Evolutionary conservation across 2,888 invertebrate genomes (phyloP).

Genomic region (Ametastegia equiseti): DNA sequence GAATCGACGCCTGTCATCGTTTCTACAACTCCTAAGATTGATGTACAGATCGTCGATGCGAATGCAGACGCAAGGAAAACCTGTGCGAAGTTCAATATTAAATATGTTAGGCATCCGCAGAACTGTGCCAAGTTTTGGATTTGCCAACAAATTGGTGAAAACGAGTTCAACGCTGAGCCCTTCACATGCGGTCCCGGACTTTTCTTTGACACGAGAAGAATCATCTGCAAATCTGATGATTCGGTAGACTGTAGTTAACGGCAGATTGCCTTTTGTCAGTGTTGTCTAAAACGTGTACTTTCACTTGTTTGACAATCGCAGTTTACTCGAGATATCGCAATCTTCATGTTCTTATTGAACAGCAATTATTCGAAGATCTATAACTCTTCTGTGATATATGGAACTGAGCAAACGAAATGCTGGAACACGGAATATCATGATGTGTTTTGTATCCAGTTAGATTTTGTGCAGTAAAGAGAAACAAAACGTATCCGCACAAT

Average conservation of each 20-base stretch:
- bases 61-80: neutral
- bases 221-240: conserved; percentile 74
- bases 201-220: conserved; percentile 71
- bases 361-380: too few relatives aligned
- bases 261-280: too few relatives aligned
- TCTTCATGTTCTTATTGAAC: too few relatives aligned
- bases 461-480: too few relatives aligned
- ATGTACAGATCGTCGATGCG: neutral
- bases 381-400: too few relatives aligned
- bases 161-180: neutral
- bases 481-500: too few relatives aligned
- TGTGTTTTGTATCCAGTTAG: too few relatives aligned
- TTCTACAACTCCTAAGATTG: conserved; percentile 26
- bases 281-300: too few relatives aligned
- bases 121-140: conserved; percentile 76
- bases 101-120: conserved; percentile 72
- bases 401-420: too few relatives aligned
- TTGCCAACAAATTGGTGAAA: conserved; percentile 64
- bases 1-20: conserved; percentile 61
- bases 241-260: conserved; percentile 61
- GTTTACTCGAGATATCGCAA: too few relatives aligned
- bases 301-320: too few relatives aligned
- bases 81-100: conserved; percentile 62
- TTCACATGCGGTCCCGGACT: conserved; percentile 72
- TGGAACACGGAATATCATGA: too few relatives aligned